Evolutionary conservation across 2,888 invertebrate species (phyloP).

Genomic region (Scaptodrosophila latifasciaeformis): DNA sequence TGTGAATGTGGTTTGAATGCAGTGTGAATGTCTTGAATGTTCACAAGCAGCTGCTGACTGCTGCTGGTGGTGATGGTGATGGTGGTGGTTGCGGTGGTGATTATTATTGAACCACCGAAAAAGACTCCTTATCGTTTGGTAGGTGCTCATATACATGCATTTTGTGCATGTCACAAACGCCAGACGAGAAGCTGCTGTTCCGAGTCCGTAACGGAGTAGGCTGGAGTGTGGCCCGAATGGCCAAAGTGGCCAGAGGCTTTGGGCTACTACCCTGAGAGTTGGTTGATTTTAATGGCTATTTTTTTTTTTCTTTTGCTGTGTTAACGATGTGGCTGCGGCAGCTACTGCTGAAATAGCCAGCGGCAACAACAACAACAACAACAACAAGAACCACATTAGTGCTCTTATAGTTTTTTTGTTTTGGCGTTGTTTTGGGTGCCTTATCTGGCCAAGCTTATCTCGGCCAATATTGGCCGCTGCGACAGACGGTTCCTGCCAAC

Average conservation of each 20-base stretch:
- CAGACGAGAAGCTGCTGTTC: neutral
- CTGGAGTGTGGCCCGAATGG: constrained; percentile 1
- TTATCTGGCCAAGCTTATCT: constrained; percentile 1
- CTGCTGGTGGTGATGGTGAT: constrained; percentile 43
- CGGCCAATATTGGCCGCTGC: no score
- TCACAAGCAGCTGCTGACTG: neutral
- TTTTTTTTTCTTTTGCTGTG: constrained; percentile 45
- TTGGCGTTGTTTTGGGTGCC: neutral
- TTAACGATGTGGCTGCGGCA: constrained; percentile 63
- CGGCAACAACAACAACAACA: no score
- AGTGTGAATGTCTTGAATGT: neutral
- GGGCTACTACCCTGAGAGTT: constrained; percentile 19
- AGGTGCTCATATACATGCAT: constrained; percentile 6
- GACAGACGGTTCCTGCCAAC: neutral
- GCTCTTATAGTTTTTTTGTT: constrained; percentile 43
- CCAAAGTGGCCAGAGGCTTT: no score
- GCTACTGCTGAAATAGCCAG: constrained; percentile 1
- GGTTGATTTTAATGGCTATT: constrained; percentile 58
- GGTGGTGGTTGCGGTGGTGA: constrained; percentile 19
- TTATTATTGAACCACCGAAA: neutral
- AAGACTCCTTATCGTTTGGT: neutral
- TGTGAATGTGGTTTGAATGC: no score
- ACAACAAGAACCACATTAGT: constrained; percentile 12
- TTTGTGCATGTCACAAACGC: constrained; percentile 3
- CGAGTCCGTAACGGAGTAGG: constrained; percentile 9